Percentiles rank a stretch among this genome's conserved stretches.
phyloP scores from a whole-genome alignment of 53 echinoderm and acorn worm species.

The Echinarachnius parma region DNA sequence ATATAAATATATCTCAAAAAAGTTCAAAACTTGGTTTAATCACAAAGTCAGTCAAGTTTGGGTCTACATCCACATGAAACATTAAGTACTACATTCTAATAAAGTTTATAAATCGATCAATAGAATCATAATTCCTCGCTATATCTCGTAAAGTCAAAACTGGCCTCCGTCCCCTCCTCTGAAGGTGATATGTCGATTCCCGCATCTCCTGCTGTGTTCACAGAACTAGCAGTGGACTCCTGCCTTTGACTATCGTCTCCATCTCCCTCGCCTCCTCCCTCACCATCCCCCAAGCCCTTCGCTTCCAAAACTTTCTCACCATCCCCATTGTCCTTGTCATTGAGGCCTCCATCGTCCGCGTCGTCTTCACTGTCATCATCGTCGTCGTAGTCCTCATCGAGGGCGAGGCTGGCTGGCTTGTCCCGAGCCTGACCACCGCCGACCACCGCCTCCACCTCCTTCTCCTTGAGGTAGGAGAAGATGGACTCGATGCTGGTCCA shows the following conservation, averaged over 20 bases:
- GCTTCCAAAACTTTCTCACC: too few relatives aligned
- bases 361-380: constrained; percentile 6
- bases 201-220: neutral
- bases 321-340: constrained; percentile 1
- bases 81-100: too few relatives aligned
- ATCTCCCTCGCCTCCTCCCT: too few relatives aligned
- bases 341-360: too few relatives aligned
- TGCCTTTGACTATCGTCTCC: too few relatives aligned
- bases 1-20: too few relatives aligned
- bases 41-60: too few relatives aligned
- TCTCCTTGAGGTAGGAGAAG: constrained; percentile 52
- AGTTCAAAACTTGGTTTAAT: too few relatives aligned
- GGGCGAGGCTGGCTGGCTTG: neutral
- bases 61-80: too few relatives aligned
- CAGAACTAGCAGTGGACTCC: too few relatives aligned
- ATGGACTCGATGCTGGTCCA: constrained; percentile 64
- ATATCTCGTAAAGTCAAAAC: constrained; percentile 25
- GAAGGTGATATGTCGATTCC: constrained; percentile 42
- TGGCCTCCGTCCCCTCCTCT: constrained; percentile 33
- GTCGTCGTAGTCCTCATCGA: constrained; percentile 11
- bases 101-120: too few relatives aligned
- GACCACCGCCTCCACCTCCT: constrained; percentile 4
- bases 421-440: neutral
- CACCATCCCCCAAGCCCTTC: too few relatives aligned
- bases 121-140: constrained; percentile 32